Evolutionary conservation across 2,797 vertebrate genomes (phyloP).

Genomic region (Cossypha dichroa): DNA sequence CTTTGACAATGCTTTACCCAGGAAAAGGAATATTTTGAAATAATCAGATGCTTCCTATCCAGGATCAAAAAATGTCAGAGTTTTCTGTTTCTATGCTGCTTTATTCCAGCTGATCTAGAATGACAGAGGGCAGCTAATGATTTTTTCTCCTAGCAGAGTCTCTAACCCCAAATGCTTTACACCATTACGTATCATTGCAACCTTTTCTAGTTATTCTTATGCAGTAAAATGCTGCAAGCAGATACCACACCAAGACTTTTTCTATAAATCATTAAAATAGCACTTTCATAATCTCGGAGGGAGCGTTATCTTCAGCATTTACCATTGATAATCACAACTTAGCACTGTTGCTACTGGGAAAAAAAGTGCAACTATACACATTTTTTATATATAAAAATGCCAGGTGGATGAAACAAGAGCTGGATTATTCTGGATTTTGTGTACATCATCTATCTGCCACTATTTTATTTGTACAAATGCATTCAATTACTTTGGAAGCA

Average conservation of each 20-base stretch:
- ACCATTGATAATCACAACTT: background rate
- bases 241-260: background rate
- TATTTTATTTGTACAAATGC: background rate
- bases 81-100: background rate
- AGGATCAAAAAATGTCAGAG: background rate
- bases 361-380: background rate
- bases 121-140: fast-evolving
- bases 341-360: background rate
- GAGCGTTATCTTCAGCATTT: background rate
- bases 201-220: background rate
- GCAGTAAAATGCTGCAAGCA: background rate
- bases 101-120: background rate
- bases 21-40: background rate
- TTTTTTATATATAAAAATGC: background rate
- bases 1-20: background rate
- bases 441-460: background rate
- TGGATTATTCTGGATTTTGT: background rate
- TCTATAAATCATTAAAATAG: background rate
- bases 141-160: background rate
- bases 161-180: background rate
- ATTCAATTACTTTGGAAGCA: background rate
- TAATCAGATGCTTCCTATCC: background rate
- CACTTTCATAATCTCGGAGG: background rate
- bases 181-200: background rate
- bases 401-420: background rate